Evolutionary conservation across 2,113 vertebrate species (phyloP), one percentile per base, ranked within the genome.

Genomic region (Nyctereutes procyonoides): DNA sequence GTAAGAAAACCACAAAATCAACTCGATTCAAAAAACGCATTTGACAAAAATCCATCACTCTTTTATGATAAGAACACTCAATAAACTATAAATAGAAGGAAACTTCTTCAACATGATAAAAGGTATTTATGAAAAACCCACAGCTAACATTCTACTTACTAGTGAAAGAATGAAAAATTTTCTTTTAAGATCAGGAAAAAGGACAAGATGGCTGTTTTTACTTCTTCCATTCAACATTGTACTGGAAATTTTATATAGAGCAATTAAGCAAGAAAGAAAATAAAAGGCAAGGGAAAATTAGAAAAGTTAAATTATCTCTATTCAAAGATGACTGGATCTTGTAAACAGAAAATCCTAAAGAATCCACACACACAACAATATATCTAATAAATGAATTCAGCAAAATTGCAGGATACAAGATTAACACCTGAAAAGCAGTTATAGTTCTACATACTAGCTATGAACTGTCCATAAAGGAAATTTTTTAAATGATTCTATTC

Each of bases 401-500:
- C 19, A 80, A 92, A 88, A 1, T 60, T 86, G 4, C 16, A 92
- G 22, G 58, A 67, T 55, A 69, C 3, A 95, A 71, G 35, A 71
- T 65, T 77, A 89, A 89, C 55, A 92, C 63, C 35, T 48, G n/a
- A 79, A 86, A 93, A 88, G 53, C 15, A 90, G 10, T 71, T 90
- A 38, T 15, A 92, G 16, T 48, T 87, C 51, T 81, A 32, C 32
- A 58, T 5, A 92, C 3, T 20, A 69, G 13, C 30, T 91, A 84
- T 88, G 56, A 96, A 60, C 2, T 90, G 73, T 71, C 24, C 51
- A 38, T 80, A 73, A 93, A 63, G 13, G 17, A 67, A 76, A 87
- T 67, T 69, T 10, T 62, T 55, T 92, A 90, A 88, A 55, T 0
- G 56, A 84, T 32, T 93, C 28, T 20, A 67, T 51, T 95, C 73